Conservation (phyloP, 2,888 invertebrate genomes). For the Nomada ruficornis region DNA sequence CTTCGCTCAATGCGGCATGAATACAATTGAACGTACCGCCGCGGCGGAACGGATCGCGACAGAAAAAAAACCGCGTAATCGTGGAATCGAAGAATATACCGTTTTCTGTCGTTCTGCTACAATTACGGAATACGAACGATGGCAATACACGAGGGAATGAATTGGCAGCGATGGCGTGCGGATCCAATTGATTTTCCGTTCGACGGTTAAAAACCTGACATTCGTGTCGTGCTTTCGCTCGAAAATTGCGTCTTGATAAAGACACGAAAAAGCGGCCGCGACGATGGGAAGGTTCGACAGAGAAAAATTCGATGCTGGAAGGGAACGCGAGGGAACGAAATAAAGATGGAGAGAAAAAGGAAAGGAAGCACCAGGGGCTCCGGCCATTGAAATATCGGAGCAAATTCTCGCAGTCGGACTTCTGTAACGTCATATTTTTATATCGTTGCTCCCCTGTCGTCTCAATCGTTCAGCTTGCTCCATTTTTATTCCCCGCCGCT, state of each 20-base stretch:
- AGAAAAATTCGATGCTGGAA: slow-evolving; percentile 31
- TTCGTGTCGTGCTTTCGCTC: slow-evolving; percentile 27
- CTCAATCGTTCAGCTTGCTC: not conserved
- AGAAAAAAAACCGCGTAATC: slow-evolving; percentile 31
- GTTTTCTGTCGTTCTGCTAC: slow-evolving; percentile 26
- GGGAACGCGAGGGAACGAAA: slow-evolving; percentile 21
- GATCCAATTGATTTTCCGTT: slow-evolving; percentile 58
- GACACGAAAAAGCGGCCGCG: slow-evolving; percentile 37
- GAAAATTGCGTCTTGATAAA: slow-evolving; percentile 45
- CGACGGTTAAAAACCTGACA: slow-evolving; percentile 28
- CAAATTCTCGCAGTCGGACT: slow-evolving; percentile 32
- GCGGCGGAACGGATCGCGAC: slow-evolving; percentile 8
- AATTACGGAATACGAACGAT: slow-evolving; percentile 20
- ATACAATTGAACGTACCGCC: slow-evolving; percentile 17
- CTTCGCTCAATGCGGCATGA: slow-evolving; percentile 20
- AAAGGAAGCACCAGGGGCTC: slow-evolving; percentile 14
- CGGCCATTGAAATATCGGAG: slow-evolving; percentile 45
- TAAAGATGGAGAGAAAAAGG: slow-evolving; percentile 10
- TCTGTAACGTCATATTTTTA: slow-evolving; percentile 27
- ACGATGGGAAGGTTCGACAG: slow-evolving; percentile 5
- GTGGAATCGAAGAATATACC: slow-evolving; percentile 6
- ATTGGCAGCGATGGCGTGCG: slow-evolving; percentile 53
- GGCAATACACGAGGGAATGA: slow-evolving; percentile 38
- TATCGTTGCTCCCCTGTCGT: not conserved
- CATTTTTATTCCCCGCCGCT: slow-evolving; percentile 42